A percentile compares a stretch with the other conserved stretches of the same genome.
phyloP scores from a whole-genome alignment of 2,888 invertebrate species.

The Elaeidobius kamerunicus region DNA sequence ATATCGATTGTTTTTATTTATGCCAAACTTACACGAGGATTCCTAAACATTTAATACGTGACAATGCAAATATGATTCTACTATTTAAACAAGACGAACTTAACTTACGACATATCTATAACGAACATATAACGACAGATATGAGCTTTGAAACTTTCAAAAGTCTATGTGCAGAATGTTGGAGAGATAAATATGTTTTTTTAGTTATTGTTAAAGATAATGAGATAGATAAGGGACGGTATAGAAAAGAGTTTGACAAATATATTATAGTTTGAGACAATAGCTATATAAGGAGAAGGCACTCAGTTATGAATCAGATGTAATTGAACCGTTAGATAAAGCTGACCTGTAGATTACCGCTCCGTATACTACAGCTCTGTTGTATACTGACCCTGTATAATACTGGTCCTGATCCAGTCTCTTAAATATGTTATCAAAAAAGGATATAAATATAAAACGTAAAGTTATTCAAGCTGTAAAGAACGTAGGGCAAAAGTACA shows the following conservation, averaged over 20 bases:
- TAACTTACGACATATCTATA: constrained; percentile 41
- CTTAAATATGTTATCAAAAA: too few species aligned
- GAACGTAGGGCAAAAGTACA: too few species aligned
- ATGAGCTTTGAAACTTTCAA: constrained; percentile 37
- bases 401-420: too few species aligned
- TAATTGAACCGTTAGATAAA: too few species aligned
- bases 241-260: neutral
- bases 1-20: constrained; percentile 2
- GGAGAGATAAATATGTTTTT: neutral
- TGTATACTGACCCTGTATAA: too few species aligned
- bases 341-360: too few species aligned
- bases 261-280: neutral
- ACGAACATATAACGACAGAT: constrained; percentile 32
- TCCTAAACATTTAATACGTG: constrained; percentile 13
- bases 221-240: neutral
- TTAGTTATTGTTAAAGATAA: neutral
- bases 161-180: too few species aligned
- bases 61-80: constrained; percentile 6
- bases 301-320: too few species aligned
- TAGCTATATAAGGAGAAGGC: too few species aligned
- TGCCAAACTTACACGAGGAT: constrained; percentile 13
- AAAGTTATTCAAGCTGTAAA: too few species aligned
- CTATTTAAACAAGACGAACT: constrained; percentile 44
- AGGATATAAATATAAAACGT: too few species aligned
- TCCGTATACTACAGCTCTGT: too few species aligned